Base-by-base conservation (phyloP, 2,113 vertebrate genomes). In the Psilopsiagon aymara region DNA sequence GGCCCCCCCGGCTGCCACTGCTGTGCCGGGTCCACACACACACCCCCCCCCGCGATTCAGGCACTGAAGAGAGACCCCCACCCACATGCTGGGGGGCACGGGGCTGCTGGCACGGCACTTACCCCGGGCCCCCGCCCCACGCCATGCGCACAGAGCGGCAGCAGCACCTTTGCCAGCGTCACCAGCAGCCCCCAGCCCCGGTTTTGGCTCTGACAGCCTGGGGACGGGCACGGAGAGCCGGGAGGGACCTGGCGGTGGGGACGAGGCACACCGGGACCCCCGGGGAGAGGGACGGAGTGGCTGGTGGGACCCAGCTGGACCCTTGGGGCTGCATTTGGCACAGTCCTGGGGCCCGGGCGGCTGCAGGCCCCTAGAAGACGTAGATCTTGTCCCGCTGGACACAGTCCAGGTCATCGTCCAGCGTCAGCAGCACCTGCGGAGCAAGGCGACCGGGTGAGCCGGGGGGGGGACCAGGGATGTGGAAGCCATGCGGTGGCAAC, bases 331-430 rank as follows among this genome's bases (percentile, higher is more conserved):
- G 57, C 18, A 0, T 91, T 95, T 95, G 90, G 92, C 94, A 95
- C 55, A 5, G 78, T 33, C 77, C 92, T 27, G 16, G 71, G 75
- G 79, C 88, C 35, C 2, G 0, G 41, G 77, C 0, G 5, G 86
- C 89, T 21, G 47, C 3, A 6, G 88, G 52, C 35, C 52, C 89
- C 96, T 97, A 99, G 96, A 99, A 99, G 77, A 99, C 99, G 0
- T 98, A 99, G 97, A 99, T 99, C 98, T 99, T 99, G 98, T 99
- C 99, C 97, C 99, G 98, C 97, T 98, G 99, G 93, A 99, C 98
- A 0, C 97, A 97, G 94, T 99, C 99, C 51, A 99, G 97, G 98
- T 99, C 99, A 0, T 99, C 99, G 0, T 99, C 99, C 98, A 99
- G 98, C 2, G 99, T 99, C 92, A 99, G 98, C 89, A 99, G 98